Percentiles rank a stretch among this genome's conserved stretches.
Conservation (phyloP, 2,888 invertebrate genomes). For the Operophtera brumata region DNA sequence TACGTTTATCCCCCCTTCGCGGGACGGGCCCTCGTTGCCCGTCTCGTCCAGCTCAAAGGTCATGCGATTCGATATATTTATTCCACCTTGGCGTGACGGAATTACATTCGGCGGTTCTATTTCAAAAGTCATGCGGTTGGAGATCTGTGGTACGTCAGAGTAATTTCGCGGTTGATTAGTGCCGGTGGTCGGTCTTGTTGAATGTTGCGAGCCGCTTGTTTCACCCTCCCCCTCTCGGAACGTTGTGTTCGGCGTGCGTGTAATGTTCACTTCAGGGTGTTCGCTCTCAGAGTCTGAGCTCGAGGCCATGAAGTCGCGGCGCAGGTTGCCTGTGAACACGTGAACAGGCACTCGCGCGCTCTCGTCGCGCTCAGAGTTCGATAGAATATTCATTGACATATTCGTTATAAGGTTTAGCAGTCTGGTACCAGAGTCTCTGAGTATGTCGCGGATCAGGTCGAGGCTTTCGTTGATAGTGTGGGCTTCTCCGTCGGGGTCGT, state of each 20-base stretch:
- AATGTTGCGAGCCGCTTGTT: constrained; percentile 16
- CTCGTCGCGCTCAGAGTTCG: constrained; percentile 50
- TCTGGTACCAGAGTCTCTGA: constrained; percentile 72
- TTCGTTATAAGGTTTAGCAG: constrained; percentile 72
- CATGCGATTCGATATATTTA: constrained; percentile 29
- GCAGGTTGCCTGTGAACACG: constrained; percentile 48
- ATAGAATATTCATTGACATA: constrained; percentile 68
- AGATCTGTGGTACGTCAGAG: constrained; percentile 11
- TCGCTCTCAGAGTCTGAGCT: constrained; percentile 72
- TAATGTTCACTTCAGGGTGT: constrained; percentile 68
- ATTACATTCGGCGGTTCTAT: constrained; percentile 20
- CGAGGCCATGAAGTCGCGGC: constrained; percentile 56
- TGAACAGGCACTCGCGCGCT: constrained; percentile 51
- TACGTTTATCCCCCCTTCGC: constrained; percentile 27
- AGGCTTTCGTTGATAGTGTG: constrained; percentile 72
- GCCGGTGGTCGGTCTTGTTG: background rate
- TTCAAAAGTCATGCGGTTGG: constrained; percentile 27
- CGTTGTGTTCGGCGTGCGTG: constrained; percentile 64
- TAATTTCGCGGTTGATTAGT: constrained; percentile 2
- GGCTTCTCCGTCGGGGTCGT: constrained; percentile 54
- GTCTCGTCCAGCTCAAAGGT: constrained; percentile 24
- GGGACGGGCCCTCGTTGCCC: constrained; percentile 16
- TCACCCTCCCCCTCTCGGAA: constrained; percentile 51
- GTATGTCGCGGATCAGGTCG: constrained; percentile 70
- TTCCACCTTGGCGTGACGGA: constrained; percentile 24